These are phyloP conservation scores for Thera britannica DNA, from an alignment of 2,888 invertebrate genomes.

Conservation along the genomic window DNA sequence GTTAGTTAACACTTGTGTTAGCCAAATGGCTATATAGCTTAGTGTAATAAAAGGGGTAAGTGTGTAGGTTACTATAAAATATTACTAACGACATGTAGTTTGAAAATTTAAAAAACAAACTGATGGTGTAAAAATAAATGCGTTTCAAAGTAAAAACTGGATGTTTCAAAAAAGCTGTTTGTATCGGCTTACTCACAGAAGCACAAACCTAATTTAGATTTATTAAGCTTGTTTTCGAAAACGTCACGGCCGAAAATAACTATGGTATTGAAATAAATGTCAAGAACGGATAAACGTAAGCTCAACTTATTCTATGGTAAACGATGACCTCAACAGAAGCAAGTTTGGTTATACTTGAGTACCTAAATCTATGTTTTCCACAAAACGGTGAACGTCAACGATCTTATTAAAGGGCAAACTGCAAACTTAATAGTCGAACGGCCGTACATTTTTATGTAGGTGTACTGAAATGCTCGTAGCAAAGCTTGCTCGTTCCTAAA, in stretches of 20 bases:
- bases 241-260: slow-evolving; percentile 30
- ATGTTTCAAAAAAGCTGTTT: no score
- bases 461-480: not conserved
- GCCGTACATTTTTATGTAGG: not conserved
- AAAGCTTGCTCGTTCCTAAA: no score
- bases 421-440: not conserved
- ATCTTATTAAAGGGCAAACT: not conserved
- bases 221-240: not conserved
- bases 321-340: slow-evolving; percentile 39
- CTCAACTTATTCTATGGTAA: slow-evolving; percentile 32
- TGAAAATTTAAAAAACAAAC: no score
- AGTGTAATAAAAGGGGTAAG: slow-evolving; percentile 9
- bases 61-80: no score
- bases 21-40: slow-evolving; percentile 7
- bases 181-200: not conserved
- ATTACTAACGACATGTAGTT: no score
- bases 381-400: slow-evolving; percentile 2
- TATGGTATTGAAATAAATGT: slow-evolving; percentile 40
- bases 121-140: no score
- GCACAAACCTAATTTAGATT: not conserved
- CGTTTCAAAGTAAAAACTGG: no score
- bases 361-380: slow-evolving; percentile 16
- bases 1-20: slow-evolving; percentile 18
- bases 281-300: slow-evolving; percentile 39
- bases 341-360: slow-evolving; percentile 38